A percentile compares a stretch with the other conserved stretches of the same genome.
Conservation (phyloP, 2,888 invertebrate species). For the Flexamia atlantica region DNA sequence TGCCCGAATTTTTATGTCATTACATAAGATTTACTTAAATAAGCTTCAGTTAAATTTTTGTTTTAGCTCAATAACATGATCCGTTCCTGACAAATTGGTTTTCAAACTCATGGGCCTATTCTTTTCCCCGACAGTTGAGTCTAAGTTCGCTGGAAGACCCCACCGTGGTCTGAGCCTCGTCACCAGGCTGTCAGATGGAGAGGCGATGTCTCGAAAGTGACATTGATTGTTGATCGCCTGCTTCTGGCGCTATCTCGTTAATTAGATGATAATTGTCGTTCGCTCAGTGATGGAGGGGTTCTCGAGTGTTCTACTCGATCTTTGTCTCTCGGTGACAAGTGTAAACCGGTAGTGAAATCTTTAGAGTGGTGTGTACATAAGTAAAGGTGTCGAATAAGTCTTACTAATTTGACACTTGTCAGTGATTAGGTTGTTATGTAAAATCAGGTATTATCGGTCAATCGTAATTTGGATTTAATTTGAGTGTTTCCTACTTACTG, state of each 20-base stretch:
- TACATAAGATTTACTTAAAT: no score
- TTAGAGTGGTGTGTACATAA: background rate
- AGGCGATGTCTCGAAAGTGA: slow-evolving; percentile 21
- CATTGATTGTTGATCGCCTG: slow-evolving; percentile 23
- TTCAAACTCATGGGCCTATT: no score
- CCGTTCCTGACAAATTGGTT: no score
- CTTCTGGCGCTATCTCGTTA: slow-evolving; percentile 22
- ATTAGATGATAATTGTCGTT: slow-evolving; percentile 46
- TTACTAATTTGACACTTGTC: slow-evolving; percentile 25
- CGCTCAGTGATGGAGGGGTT: background rate
- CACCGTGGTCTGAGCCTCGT: background rate
- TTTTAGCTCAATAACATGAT: no score
- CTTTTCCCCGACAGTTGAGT: background rate
- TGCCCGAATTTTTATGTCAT: no score
- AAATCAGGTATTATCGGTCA: no score
- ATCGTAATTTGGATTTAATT: no score
- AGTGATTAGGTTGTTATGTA: background rate
- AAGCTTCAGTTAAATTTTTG: no score
- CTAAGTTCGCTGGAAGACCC: background rate
- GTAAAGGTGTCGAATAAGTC: background rate
- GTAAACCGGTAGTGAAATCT: background rate
- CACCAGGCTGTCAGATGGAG: background rate
- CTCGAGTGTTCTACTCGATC: slow-evolving; percentile 3
- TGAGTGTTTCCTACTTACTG: background rate
- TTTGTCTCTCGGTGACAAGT: background rate